These are phyloP conservation scores for Hecatera dysodea DNA, from an alignment of 2,888 invertebrate species.

Conservation along the genomic window DNA sequence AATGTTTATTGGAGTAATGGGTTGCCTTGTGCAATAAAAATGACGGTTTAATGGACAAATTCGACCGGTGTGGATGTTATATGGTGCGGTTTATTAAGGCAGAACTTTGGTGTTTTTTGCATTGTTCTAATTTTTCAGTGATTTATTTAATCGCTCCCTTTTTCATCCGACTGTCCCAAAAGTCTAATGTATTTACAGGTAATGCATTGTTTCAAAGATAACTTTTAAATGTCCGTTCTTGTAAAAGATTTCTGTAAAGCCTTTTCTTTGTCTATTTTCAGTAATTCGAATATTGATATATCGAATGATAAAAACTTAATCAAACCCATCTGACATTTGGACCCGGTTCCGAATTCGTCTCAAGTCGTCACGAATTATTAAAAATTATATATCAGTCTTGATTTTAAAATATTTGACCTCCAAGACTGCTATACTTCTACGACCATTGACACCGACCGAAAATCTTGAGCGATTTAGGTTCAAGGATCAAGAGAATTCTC, in stretches of 20 bases:
- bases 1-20: conserved; percentile 56
- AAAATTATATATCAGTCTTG: conserved; percentile 43
- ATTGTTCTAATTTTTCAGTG: conserved; percentile 26
- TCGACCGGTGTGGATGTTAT: conserved; percentile 44
- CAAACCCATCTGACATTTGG: neutral
- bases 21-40: conserved; percentile 53
- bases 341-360: conserved; percentile 2
- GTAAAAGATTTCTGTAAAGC: neutral
- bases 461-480: conserved; percentile 63
- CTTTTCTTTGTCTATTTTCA: neutral
- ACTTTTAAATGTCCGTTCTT: neutral
- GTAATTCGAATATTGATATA: neutral
- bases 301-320: neutral
- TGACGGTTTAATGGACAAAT: conserved; percentile 55
- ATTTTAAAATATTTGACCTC: conserved; percentile 65
- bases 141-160: conserved; percentile 24
- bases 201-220: neutral
- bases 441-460: conserved; percentile 75
- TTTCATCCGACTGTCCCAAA: neutral
- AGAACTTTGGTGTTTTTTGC: conserved; percentile 25
- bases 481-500: conserved; percentile 67
- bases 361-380: conserved; percentile 37
- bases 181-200: neutral
- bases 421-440: conserved; percentile 62
- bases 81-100: conserved; percentile 32